Evolutionary conservation across 2,888 invertebrate genomes (phyloP).

Genomic region (Phyllotreta cruciferae): DNA sequence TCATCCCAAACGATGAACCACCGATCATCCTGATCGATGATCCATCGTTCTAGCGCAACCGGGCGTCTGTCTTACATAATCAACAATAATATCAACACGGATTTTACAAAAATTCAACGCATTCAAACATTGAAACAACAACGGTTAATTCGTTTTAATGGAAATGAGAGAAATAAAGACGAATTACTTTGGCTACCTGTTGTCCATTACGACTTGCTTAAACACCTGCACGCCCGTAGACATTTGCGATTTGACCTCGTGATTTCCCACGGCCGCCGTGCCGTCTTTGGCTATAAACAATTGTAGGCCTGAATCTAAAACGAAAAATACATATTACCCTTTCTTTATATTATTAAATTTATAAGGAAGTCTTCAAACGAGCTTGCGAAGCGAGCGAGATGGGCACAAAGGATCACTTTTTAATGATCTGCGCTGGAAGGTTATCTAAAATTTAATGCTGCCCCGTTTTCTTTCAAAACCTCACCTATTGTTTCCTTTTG

Average conservation of each 20-base stretch:
- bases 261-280: conserved; percentile 84
- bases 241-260: conserved; percentile 81
- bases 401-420: no score
- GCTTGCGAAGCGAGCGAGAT: no score
- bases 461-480: no score
- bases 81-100: conserved; percentile 40
- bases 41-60: no score
- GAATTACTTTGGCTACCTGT: conserved; percentile 65
- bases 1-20: no score
- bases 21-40: no score
- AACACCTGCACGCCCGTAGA: conserved; percentile 70
- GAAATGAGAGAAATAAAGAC: conserved; percentile 1
- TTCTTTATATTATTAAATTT: no score
- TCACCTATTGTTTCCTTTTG: no score
- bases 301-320: conserved; percentile 85
- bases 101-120: conserved; percentile 28
- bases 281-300: conserved; percentile 90
- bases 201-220: conserved; percentile 80
- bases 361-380: no score
- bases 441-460: no score
- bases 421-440: no score
- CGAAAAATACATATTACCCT: no score
- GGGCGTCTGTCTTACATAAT: conserved; percentile 19
- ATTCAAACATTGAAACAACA: conserved; percentile 20
- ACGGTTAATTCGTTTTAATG: conserved; percentile 17